Conservation (phyloP, 2,113 vertebrate species). For the Antennarius striatus region DNA sequence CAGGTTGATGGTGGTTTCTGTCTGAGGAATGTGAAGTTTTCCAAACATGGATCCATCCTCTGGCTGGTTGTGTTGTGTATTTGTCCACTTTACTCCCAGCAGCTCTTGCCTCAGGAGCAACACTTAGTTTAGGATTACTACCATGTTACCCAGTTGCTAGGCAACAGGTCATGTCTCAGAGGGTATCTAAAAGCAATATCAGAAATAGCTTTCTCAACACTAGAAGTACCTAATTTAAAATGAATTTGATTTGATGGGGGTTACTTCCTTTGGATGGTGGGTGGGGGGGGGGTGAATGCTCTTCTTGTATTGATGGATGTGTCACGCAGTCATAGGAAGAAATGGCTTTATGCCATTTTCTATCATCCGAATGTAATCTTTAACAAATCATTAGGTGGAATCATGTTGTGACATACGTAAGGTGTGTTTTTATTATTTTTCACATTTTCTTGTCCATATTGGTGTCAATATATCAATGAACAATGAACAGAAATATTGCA, state of each 20-base stretch:
- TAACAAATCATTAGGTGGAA: too few relatives aligned
- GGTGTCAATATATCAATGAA: background rate
- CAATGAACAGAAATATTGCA: background rate
- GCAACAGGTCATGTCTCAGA: constrained; percentile 68
- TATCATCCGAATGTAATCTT: too few relatives aligned
- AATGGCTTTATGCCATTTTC: too few relatives aligned
- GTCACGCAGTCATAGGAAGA: too few relatives aligned
- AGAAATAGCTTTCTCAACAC: constrained; percentile 48
- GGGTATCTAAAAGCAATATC: constrained; percentile 55
- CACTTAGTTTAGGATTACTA: constrained; percentile 61
- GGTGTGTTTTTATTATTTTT: too few relatives aligned
- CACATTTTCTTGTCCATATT: too few relatives aligned
- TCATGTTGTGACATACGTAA: too few relatives aligned
- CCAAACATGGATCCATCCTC: constrained; percentile 14
- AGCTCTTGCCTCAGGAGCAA: constrained; percentile 32
- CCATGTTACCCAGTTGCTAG: constrained; percentile 66
- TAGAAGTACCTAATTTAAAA: constrained; percentile 54
- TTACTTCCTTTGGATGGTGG: constrained; percentile 19
- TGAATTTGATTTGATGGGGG: constrained; percentile 45
- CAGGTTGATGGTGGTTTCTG: constrained; percentile 7
- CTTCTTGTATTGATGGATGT: constrained; percentile 1
- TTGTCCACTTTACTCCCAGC: constrained; percentile 49
- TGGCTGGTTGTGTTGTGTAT: constrained; percentile 40
- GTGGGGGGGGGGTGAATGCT: background rate
- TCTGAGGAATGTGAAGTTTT: constrained; percentile 5